A percentile compares a stretch with the other conserved stretches of the same genome.
These are phyloP conservation scores for Phalloptychus januarius DNA, from an alignment of 2,797 vertebrate species.

Conservation along the genomic window DNA sequence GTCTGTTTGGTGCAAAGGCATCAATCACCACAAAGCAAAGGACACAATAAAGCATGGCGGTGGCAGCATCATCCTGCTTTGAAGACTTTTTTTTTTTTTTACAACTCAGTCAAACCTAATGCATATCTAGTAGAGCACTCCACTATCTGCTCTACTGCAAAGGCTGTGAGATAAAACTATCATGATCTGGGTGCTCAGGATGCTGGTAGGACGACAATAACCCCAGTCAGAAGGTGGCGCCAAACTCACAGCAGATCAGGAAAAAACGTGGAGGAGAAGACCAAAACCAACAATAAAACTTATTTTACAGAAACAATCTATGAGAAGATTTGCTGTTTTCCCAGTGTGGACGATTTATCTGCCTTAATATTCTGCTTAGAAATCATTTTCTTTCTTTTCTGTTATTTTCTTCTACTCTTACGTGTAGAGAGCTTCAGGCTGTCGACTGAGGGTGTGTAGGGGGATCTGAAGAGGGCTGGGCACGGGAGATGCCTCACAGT, in stretches of 20 bases:
- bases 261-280: not conserved
- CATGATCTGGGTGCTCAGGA: not conserved
- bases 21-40: not conserved
- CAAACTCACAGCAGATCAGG: not conserved
- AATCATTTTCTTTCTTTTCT: not conserved
- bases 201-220: too few species aligned
- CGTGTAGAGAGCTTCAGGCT: too few species aligned
- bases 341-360: not conserved
- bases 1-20: not conserved
- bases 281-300: not conserved
- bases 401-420: not conserved
- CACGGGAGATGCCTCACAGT: not conserved
- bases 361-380: not conserved
- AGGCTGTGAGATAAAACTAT: not conserved
- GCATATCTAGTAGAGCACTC: not conserved
- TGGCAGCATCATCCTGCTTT: not conserved
- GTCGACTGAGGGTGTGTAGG: not conserved
- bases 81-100: not conserved
- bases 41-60: not conserved
- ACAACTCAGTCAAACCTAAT: not conserved
- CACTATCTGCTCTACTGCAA: not conserved
- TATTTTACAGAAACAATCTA: not conserved
- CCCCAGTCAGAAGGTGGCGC: too few species aligned
- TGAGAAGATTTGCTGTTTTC: not conserved
- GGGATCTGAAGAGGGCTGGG: not conserved